phyloP scores from a whole-genome alignment of 2,797 vertebrate species.

The Morelia viridis region DNA sequence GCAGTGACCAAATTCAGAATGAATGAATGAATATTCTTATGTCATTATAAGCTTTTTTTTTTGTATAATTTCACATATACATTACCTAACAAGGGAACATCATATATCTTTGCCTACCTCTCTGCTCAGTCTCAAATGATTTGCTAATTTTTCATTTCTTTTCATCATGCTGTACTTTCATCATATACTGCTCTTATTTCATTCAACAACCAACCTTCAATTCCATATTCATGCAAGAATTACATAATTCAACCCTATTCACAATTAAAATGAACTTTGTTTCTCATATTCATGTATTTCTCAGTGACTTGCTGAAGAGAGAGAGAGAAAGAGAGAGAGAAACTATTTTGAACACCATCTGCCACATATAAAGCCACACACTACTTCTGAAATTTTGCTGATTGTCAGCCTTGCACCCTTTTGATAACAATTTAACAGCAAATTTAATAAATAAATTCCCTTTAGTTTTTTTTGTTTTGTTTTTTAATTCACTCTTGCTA shows the following conservation, averaged over 20 bases:
- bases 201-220: neutral
- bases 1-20: no score
- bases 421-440: neutral
- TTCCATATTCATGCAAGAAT: neutral
- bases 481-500: neutral
- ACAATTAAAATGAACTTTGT: neutral
- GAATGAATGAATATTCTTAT: neutral
- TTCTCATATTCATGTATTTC: neutral
- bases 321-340: neutral
- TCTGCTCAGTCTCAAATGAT: neutral
- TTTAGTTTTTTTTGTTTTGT: neutral
- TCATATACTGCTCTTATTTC: neutral
- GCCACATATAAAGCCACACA: neutral
- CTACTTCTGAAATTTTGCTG: neutral
- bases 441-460: neutral
- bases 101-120: neutral
- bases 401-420: neutral
- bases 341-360: neutral
- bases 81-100: neutral
- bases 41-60: neutral
- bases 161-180: neutral
- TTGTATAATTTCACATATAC: neutral
- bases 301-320: neutral
- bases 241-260: neutral
- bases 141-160: neutral